Base-by-base conservation (phyloP, 1,140 invertebrate species). In the Brachionus rubens region DNA sequence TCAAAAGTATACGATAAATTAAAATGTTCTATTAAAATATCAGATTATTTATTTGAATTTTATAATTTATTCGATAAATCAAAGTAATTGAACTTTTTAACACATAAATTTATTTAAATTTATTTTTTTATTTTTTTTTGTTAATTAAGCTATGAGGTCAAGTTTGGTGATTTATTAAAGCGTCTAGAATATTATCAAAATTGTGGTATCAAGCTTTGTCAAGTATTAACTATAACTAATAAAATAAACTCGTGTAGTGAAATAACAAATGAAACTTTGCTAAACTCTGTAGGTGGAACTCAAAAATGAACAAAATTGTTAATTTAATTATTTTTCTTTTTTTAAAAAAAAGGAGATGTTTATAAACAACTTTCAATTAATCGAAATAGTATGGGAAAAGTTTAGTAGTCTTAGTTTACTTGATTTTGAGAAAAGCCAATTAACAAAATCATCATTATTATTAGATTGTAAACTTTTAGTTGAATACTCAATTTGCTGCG, bases 341-440 rank as follows among this genome's bases (percentile, higher is more conserved):
- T 54, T n/a, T 24, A 54, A 12, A 54, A 12, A 14, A 28, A 54
- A n/a, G 16, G 26, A 28, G 52, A 54, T 14, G 4, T 36, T 5
- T 3, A 36, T 33, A 0, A 41, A 46, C 5, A 65, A 43, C 12
- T 41, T 65, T 16, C 33, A 65, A 1, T 41, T 43, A 26, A 43
- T 65, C 24, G 59, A 65, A 65, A 3, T 14, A 43, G 43, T 65
- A 43, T 65, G 36, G 36, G 59, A 65, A 40, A 46, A 65, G 21
- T 65, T 43, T 46, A 0, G 19, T 24, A 26, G 3, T 43, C 43
- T 65, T 21, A 65, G 59, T 24, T 46, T 43, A 24, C 24, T 65
- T 1, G 59, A 65, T 24, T 65, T 21, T 3, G 10, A 21, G 19
- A 26, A 59, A 33, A 59, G 36, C 33, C 9, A 12, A 2, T 5